Evolutionary conservation across 2,888 invertebrate species (phyloP).

Genomic region (Epistrophella euchroma): DNA sequence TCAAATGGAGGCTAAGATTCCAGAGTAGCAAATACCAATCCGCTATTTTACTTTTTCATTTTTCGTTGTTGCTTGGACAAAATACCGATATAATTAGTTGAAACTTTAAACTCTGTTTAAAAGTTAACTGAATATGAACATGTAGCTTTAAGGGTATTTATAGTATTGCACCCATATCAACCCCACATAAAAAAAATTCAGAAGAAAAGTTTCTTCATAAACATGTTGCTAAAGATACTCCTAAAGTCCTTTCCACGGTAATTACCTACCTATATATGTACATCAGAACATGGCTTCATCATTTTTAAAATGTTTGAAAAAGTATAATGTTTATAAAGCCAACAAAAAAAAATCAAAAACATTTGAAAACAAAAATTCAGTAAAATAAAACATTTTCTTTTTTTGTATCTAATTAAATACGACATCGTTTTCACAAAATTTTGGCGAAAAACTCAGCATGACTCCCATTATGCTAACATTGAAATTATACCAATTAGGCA

Average conservation of each 20-base stretch:
- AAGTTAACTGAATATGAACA: no score
- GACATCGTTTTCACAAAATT: conserved; percentile 39
- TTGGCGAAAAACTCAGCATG: conserved; percentile 44
- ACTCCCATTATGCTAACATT: conserved; percentile 17
- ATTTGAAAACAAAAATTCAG: background rate
- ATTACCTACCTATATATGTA: background rate
- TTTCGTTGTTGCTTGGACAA: no score
- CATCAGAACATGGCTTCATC: background rate
- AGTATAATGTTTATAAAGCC: background rate
- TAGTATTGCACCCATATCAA: no score
- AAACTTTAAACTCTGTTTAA: no score
- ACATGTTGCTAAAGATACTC: background rate
- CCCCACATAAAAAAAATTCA: no score
- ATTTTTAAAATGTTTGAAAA: background rate
- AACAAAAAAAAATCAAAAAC: background rate
- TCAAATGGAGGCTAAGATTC: no score
- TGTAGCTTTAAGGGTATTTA: no score
- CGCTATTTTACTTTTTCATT: no score
- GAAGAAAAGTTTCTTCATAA: background rate
- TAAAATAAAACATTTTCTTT: background rate
- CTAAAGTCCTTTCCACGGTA: background rate
- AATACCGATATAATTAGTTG: no score
- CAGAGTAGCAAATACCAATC: no score
- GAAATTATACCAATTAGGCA: conserved; percentile 61
- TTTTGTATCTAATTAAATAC: conserved; percentile 21